These are phyloP conservation scores for Habroteleia sp. DNA, from an alignment of 2,888 invertebrate species.

Conservation along the genomic window DNA sequence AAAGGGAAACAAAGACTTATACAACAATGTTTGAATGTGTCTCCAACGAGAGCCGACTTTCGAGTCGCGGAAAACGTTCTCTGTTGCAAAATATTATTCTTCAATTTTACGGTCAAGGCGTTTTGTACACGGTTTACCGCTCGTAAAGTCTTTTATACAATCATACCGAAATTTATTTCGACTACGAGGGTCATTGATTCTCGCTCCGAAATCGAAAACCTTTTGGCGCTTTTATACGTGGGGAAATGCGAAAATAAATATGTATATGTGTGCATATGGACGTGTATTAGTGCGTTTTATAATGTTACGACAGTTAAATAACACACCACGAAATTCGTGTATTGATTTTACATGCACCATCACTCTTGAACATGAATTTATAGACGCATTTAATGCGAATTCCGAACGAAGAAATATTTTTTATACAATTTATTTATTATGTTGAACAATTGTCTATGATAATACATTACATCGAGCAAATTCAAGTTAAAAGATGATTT, in stretches of 20 bases:
- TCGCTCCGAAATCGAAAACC: slow-evolving; percentile 41
- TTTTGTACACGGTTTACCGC: slow-evolving; percentile 51
- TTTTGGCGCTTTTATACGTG: slow-evolving; percentile 24
- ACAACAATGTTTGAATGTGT: slow-evolving; percentile 34
- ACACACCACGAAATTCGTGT: slow-evolving; percentile 30
- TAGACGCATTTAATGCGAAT: slow-evolving; percentile 18
- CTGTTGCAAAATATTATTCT: slow-evolving; percentile 49
- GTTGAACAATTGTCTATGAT: no score
- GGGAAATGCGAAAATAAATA: slow-evolving; percentile 11
- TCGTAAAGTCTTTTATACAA: slow-evolving; percentile 52
- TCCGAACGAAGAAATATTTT: slow-evolving; percentile 4
- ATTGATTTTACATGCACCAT: slow-evolving; percentile 41
- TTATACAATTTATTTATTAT: slow-evolving; percentile 13
- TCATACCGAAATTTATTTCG: slow-evolving; percentile 54
- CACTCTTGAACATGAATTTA: slow-evolving; percentile 34
- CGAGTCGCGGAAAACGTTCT: slow-evolving; percentile 16
- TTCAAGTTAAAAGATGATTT: no score
- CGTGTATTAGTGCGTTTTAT: no score
- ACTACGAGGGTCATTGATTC: slow-evolving; percentile 36
- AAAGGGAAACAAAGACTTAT: slow-evolving; percentile 16
- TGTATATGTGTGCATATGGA: slow-evolving; percentile 26
- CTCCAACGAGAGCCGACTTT: slow-evolving; percentile 11
- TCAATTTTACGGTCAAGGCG: slow-evolving; percentile 55
- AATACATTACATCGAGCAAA: no score
- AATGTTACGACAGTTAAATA: slow-evolving; percentile 22